These are phyloP conservation scores for Drosophila fulvimacula DNA, from an alignment of 2,888 invertebrate genomes.

Conservation along the genomic window DNA sequence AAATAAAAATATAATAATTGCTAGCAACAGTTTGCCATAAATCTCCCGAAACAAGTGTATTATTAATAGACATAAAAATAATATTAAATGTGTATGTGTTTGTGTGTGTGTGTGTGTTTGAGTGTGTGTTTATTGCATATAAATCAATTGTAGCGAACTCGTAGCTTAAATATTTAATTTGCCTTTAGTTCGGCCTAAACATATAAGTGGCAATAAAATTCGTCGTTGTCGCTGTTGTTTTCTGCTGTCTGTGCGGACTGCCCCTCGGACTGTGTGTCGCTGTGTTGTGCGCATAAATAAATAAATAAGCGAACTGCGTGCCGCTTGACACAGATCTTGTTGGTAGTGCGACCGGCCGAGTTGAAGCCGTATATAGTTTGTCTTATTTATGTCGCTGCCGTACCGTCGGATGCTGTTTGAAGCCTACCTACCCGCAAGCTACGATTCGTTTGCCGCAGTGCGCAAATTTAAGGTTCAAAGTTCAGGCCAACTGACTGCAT, in stretches of 20 bases:
- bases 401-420: constrained; percentile 10
- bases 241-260: constrained; percentile 1
- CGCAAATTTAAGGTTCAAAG: constrained; percentile 29
- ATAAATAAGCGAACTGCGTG: constrained; percentile 47
- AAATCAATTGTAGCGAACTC: constrained; percentile 65
- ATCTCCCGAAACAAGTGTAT: constrained; percentile 21
- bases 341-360: constrained; percentile 8
- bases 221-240: background rate
- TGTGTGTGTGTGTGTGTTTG: background rate
- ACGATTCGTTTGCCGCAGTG: constrained; percentile 18
- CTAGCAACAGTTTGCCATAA: constrained; percentile 20
- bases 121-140: constrained; percentile 34
- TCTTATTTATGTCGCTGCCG: constrained; percentile 51
- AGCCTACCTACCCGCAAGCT: constrained; percentile 4
- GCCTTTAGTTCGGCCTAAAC: constrained; percentile 46
- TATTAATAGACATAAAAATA: constrained; percentile 20
- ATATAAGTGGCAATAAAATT: constrained; percentile 68
- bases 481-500: constrained; percentile 25
- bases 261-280: background rate
- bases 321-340: constrained; percentile 41
- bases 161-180: constrained; percentile 74
- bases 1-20: constrained; percentile 8
- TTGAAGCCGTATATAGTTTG: constrained; percentile 16
- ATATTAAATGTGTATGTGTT: constrained; percentile 1
- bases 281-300: constrained; percentile 43